Evolutionary conservation across 2,113 vertebrate species (phyloP).

Genomic region (Petrocephalus zakoni): DNA sequence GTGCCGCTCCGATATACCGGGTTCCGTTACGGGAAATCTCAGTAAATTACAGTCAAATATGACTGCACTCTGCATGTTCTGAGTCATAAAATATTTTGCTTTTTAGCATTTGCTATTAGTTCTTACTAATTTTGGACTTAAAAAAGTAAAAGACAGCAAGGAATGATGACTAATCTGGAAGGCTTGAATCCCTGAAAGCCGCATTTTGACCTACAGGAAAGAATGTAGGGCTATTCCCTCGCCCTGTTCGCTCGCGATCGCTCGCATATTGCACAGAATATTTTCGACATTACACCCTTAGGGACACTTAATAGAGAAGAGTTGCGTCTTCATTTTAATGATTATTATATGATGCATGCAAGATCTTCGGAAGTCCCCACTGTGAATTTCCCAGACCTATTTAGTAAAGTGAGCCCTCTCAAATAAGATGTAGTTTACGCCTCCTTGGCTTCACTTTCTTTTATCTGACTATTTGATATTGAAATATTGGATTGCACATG

Average conservation of each 20-base stretch:
- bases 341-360: conserved; percentile 25
- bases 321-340: conserved; percentile 20
- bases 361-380: conserved; percentile 43
- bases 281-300: background rate
- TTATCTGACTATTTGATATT: conserved; percentile 59
- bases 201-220: background rate
- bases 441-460: conserved; percentile 46
- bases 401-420: conserved; percentile 64
- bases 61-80: background rate
- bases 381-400: conserved; percentile 50
- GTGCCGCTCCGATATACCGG: background rate
- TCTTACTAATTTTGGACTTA: background rate
- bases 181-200: background rate
- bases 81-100: background rate
- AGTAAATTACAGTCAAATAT: background rate
- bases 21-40: background rate
- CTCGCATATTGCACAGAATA: conserved; percentile 10
- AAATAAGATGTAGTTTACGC: conserved; percentile 55
- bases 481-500: conserved; percentile 54
- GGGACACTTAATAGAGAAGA: conserved; percentile 16
- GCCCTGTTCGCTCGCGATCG: background rate
- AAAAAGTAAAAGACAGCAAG: background rate
- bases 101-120: background rate
- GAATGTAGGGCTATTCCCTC: background rate
- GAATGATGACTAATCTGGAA: background rate